A percentile compares a stretch with the other conserved stretches of the same genome.
Conservation (phyloP, 2,113 vertebrate species). For the Pygoscelis antarcticus region DNA sequence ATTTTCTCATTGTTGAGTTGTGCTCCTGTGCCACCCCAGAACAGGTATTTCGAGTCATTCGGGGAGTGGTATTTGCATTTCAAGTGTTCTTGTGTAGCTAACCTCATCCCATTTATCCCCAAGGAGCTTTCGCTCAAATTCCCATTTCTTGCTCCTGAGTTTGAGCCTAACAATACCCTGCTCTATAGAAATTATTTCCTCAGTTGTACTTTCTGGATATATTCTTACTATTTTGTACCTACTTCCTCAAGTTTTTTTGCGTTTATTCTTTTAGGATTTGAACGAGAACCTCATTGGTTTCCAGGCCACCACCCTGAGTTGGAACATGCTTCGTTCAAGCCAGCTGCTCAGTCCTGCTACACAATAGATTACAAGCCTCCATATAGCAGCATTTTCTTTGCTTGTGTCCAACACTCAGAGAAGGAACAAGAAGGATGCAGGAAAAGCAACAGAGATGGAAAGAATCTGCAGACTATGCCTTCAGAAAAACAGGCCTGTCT, state of each 20-base stretch:
- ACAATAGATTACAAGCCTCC: conserved; percentile 30
- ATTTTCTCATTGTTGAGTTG: not conserved
- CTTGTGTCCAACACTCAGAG: not conserved
- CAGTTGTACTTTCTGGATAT: not conserved
- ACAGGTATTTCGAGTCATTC: conserved; percentile 36
- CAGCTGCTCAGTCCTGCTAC: conserved; percentile 32
- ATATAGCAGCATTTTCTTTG: not conserved
- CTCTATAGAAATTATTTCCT: not conserved
- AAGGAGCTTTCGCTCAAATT: not conserved
- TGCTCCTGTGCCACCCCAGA: not conserved
- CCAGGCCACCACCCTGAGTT: conserved; percentile 68
- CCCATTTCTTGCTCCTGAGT: not conserved
- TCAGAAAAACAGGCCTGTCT: not conserved
- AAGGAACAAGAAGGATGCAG: not conserved
- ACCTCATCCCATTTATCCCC: not conserved
- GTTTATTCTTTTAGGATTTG: conserved; percentile 49
- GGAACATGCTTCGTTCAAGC: conserved; percentile 25
- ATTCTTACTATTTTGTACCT: not conserved
- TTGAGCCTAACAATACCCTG: not conserved
- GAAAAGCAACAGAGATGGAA: not conserved
- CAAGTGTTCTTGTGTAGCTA: not conserved
- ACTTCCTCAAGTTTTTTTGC: not conserved
- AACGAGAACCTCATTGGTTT: conserved; percentile 49
- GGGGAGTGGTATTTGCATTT: not conserved
- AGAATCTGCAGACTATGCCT: not conserved